Conservation (phyloP, 2,797 vertebrate species). For the Manis javanica region DNA sequence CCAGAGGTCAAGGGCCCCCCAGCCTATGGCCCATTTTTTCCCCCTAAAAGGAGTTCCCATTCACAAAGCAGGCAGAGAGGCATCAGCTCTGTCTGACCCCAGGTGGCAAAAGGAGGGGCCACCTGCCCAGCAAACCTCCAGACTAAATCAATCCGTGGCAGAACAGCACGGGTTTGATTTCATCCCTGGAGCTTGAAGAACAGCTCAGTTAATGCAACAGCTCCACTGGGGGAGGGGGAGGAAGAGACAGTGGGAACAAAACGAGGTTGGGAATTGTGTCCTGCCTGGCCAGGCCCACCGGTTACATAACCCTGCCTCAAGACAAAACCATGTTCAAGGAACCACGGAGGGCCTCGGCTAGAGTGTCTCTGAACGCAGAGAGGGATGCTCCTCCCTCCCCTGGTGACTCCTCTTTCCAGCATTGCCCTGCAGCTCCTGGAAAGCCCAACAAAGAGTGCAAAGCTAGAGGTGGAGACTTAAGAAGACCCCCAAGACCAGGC, state of each 20-base stretch:
- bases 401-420: background rate
- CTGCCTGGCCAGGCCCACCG: conserved; percentile 50
- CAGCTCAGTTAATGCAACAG: conserved; percentile 44
- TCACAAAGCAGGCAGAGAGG: background rate
- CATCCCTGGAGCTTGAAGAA: conserved; percentile 61
- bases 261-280: conserved; percentile 38
- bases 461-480: background rate
- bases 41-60: background rate
- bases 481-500: background rate
- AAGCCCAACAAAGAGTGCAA: background rate
- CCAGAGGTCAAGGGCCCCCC: background rate
- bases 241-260: conserved; percentile 59
- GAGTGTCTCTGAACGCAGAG: conserved; percentile 16
- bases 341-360: background rate
- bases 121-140: background rate
- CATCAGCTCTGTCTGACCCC: background rate
- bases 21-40: background rate
- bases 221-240: background rate
- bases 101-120: background rate
- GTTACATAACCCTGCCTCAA: conserved; percentile 71
- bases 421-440: background rate
- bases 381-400: background rate
- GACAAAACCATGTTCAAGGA: conserved; percentile 57
- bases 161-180: conserved; percentile 63
- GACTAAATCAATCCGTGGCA: conserved; percentile 44